Evolutionary conservation across 2,113 vertebrate genomes (phyloP).

Genomic region (Macaca mulatta): DNA sequence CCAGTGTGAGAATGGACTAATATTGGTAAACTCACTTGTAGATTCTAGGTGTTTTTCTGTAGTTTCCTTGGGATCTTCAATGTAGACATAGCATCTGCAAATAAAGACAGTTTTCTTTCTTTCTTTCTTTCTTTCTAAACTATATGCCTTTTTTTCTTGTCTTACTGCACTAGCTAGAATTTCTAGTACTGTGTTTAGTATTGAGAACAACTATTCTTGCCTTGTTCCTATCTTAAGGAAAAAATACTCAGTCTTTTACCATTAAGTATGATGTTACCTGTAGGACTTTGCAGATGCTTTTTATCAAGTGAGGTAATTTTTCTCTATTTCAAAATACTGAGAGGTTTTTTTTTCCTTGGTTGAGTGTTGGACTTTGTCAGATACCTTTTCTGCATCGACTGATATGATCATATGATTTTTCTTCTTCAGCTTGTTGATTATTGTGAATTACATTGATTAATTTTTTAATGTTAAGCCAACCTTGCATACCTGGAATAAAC

Average conservation of each 20-base stretch:
- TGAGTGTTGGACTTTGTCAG: neutral
- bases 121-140: neutral
- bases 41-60: neutral
- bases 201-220: neutral
- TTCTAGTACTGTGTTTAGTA: neutral
- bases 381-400: neutral
- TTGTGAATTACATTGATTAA: neutral
- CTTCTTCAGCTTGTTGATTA: neutral
- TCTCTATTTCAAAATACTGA: neutral
- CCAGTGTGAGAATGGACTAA: too few relatives aligned
- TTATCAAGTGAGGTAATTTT: neutral
- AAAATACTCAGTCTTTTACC: neutral
- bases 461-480: neutral
- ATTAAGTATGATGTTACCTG: neutral
- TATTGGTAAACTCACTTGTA: neutral
- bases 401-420: neutral
- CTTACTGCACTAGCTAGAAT: neutral
- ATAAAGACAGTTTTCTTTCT: neutral
- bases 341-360: neutral
- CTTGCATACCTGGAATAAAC: neutral
- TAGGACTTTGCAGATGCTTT: neutral
- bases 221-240: neutral
- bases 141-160: neutral
- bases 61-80: neutral
- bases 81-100: neutral